Evolutionary conservation across 2,888 invertebrate genomes (phyloP), one percentile per base, ranked within the genome.

Genomic region (Luperina testacea): DNA sequence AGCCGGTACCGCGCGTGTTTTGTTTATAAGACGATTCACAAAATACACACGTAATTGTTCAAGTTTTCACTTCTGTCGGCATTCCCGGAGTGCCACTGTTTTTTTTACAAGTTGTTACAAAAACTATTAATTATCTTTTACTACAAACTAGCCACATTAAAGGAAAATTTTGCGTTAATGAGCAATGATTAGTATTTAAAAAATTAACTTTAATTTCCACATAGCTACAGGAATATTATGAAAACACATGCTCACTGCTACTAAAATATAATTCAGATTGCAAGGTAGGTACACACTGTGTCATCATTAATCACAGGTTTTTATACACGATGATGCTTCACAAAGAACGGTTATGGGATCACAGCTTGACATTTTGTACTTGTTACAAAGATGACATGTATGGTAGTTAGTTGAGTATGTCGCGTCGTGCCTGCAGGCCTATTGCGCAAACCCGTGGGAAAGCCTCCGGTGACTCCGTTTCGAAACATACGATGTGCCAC

Each of bases 371-470:
- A 72, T 57, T 57, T 24, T 70, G 53, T 74, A 74, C 51, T 73
- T 57, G 70, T 79, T 81, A 80, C 78, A 88, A 85, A 88, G 83
- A 88, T 85, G 89, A 84, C 83, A 83, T 78, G 80, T 77, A 73
- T 20, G 63, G 73, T 72, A 82, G 68, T 77, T 80, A 71, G 71
- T 69, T 27, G 72, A 61, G 70, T 75, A 42, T 53, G 61, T 74
- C 75, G 76, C 85, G 77, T 84, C 88, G 89, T 89, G 78, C 78
- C 13, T 13, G 57, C 65, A 15, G 38, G 77, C 61, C 61, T 72
- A 71, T 89, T 89, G 78, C 91, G 88, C 88, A 86, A 90, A 83
- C 85, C 79, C 93, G 94, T 94, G 94, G 90, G 94, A 94, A 78
- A 82, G 80, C 48, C 77, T 73, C 74, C 59, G 69, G 79, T 78